A percentile compares a stretch with the other conserved stretches of the same genome.
phyloP scores from a whole-genome alignment of 2,797 vertebrate species.

The Merluccius polli region DNA sequence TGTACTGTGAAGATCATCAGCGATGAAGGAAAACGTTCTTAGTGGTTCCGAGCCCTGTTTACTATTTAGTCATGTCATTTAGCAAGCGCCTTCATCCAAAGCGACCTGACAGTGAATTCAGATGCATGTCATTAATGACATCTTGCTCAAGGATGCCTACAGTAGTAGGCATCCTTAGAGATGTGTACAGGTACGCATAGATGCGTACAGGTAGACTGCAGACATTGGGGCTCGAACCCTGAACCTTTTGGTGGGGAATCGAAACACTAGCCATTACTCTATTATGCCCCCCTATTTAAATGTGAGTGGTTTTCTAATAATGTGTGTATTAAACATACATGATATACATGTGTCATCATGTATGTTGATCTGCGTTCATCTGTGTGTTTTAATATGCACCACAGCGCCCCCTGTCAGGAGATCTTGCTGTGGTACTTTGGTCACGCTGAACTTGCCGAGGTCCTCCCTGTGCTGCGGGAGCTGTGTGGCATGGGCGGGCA shows the following conservation, averaged over 20 bases:
- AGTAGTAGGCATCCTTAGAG: no score
- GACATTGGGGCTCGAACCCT: no score
- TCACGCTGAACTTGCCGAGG: constrained; percentile 60
- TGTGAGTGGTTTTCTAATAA: background rate
- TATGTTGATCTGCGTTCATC: background rate
- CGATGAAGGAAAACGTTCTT: background rate
- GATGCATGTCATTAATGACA: background rate
- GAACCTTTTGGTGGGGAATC: background rate
- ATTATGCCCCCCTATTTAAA: background rate
- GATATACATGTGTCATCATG: background rate
- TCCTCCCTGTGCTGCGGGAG: constrained; percentile 67
- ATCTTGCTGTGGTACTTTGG: constrained; percentile 86
- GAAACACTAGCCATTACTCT: background rate
- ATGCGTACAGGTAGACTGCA: background rate
- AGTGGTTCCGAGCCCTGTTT: background rate
- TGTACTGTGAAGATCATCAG: background rate
- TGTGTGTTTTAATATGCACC: constrained; percentile 9
- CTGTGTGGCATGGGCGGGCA: constrained; percentile 69
- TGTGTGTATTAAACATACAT: no score
- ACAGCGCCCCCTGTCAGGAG: constrained; percentile 84
- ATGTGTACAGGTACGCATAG: no score
- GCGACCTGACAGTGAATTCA: background rate
- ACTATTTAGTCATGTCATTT: background rate
- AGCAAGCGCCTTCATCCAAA: background rate
- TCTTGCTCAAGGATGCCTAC: background rate